Evolutionary conservation across 2,888 invertebrate genomes (phyloP), one percentile per base, ranked within the genome.

Genomic region (Ennomos fuscantarius): DNA sequence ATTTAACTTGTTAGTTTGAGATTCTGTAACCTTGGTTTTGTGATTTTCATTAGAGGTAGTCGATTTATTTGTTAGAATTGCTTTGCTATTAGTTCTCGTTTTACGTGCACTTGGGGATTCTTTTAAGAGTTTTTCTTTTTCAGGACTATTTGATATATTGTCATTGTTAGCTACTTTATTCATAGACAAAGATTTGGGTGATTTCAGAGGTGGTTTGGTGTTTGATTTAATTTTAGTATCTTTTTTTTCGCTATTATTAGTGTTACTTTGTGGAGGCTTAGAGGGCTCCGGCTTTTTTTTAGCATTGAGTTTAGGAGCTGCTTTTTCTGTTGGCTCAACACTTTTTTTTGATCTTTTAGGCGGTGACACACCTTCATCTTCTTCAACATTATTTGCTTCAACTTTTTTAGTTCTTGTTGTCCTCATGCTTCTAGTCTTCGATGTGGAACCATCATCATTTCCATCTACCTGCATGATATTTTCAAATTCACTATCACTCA

Each of bases 391-490:
- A 49, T 62, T 68, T 24, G 47, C 31, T 47, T 72, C 72, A 44
- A 56, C 50, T 66, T 69, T 76, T 55, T 76, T 81, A 11, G 66
- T 49, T 63, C 78, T 72, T 48, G 62, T 55, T 37, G 66, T 65
- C 69, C 79, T 84, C 11, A 76, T 72, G 53, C 67, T 73, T 56
- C 80, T 78, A 24, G 72, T 78, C 69, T 72, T 81, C 10, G 62
- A 49, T 49, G 62, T 54, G 8, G 59, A n/a, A 46, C 37, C 45
- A 61, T 91, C 89, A 74, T 86, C 73, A 75, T 74, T 85, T 12
- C 87, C 86, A 81, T 87, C 86, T 45, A 88, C 36, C 70, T 87
- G 86, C 68, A 82, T 74, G 24, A 89, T 85, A 62, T 83, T 78
- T 35, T 78, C 72, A 59, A 61, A 64, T 15, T 81, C 75, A 34